A percentile compares a stretch with the other conserved stretches of the same genome.
Conservation (phyloP, 2,888 invertebrate species). For the Synergus japonicus region DNA sequence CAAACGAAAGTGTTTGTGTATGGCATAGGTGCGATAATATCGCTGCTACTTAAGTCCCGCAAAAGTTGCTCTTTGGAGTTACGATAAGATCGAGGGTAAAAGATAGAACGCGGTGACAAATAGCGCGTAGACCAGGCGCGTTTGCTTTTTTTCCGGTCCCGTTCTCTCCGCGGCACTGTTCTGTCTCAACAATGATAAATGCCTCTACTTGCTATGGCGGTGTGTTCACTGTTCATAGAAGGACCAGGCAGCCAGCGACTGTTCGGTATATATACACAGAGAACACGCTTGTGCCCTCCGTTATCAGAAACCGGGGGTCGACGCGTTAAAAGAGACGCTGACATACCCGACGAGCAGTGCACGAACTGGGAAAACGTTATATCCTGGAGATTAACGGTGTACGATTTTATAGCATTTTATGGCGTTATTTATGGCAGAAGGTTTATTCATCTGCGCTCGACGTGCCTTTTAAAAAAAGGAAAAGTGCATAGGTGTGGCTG, state of each 20-base stretch:
- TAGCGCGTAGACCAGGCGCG: constrained; percentile 55
- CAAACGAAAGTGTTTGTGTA: constrained; percentile 21
- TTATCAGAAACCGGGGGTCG: constrained; percentile 21
- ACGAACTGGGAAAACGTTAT: constrained; percentile 27
- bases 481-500: constrained; percentile 38
- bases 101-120: constrained; percentile 50
- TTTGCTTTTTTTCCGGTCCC: constrained; percentile 50
- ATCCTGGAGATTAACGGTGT: constrained; percentile 35
- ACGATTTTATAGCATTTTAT: constrained; percentile 34
- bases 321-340: constrained; percentile 27
- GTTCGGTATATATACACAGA: too few species aligned
- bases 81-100: constrained; percentile 38
- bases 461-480: constrained; percentile 21
- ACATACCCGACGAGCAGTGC: background rate
- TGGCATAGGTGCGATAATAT: constrained; percentile 29
- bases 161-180: constrained; percentile 53
- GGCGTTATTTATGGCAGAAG: constrained; percentile 35
- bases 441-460: constrained; percentile 38
- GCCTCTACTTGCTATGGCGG: background rate
- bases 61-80: constrained; percentile 12
- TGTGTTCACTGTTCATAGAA: constrained; percentile 2
- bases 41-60: constrained; percentile 9
- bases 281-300: background rate
- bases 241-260: background rate
- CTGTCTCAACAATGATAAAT: constrained; percentile 47